Percentiles rank a stretch among this genome's conserved stretches.
Conservation (phyloP, 2,888 invertebrate species). For the Unio delphinus region DNA sequence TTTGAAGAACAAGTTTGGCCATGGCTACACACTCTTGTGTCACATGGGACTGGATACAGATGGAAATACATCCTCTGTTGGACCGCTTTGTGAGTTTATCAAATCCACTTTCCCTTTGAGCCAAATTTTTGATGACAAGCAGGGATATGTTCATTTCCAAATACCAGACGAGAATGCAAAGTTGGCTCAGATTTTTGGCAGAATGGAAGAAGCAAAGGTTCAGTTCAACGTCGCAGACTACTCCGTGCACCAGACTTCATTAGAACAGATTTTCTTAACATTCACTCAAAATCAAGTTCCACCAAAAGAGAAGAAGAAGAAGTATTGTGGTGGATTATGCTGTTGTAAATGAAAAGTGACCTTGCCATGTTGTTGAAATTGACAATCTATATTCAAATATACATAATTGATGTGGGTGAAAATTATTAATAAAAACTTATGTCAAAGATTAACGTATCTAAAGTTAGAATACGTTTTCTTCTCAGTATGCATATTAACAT, state of each 20-base stretch:
- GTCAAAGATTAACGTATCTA: too few species aligned
- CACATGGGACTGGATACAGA: conserved; percentile 44
- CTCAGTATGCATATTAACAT: too few species aligned
- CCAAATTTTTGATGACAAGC: conserved; percentile 82
- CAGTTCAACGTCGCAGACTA: conserved; percentile 65
- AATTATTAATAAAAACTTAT: too few species aligned
- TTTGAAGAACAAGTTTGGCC: conserved; percentile 81
- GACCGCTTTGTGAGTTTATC: conserved; percentile 69
- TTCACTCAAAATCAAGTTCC: conserved; percentile 62
- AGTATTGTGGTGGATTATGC: conserved; percentile 8
- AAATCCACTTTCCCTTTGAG: conserved; percentile 75
- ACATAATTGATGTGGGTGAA: too few species aligned
- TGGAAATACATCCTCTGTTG: conserved; percentile 43
- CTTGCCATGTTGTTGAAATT: too few species aligned
- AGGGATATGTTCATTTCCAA: conserved; percentile 67
- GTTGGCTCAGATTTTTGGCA: conserved; percentile 66
- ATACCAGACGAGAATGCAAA: conserved; percentile 62
- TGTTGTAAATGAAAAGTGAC: conserved; percentile 12
- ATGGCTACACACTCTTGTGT: conserved; percentile 53
- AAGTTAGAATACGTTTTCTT: too few species aligned
- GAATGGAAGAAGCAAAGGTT: conserved; percentile 64
- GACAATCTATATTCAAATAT: too few species aligned
- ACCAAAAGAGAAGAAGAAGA: conserved; percentile 30
- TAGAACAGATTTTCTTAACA: conserved; percentile 73
- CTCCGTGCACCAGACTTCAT: conserved; percentile 69